Percentiles rank a stretch among this genome's conserved stretches.
phyloP scores from a whole-genome alignment of 2,797 vertebrate genomes.

The Hippopotamyrus pictus region DNA sequence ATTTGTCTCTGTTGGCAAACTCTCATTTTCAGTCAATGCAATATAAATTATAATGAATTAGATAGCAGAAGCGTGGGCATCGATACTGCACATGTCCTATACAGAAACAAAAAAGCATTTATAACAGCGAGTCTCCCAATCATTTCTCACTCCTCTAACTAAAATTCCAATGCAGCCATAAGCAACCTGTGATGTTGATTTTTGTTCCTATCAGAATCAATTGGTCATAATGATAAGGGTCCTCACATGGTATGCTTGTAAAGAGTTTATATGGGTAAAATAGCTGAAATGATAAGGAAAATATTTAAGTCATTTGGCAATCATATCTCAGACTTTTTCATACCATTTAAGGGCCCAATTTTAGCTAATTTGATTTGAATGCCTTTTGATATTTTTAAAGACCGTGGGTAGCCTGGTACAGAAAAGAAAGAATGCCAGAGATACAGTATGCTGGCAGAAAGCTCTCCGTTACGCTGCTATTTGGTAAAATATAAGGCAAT shows the following conservation, averaged over 20 bases:
- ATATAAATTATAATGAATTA: neutral
- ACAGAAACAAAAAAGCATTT: neutral
- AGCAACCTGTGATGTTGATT: neutral
- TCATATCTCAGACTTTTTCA: neutral
- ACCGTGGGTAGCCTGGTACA: neutral
- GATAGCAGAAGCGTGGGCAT: neutral
- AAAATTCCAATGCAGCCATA: neutral
- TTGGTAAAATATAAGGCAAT: neutral
- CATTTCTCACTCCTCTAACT: neutral
- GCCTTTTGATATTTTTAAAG: neutral
- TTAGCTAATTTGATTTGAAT: neutral
- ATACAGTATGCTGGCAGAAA: neutral
- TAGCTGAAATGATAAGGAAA: neutral
- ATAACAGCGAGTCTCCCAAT: neutral
- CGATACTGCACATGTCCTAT: neutral
- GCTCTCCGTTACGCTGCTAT: neutral
- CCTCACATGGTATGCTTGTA: neutral
- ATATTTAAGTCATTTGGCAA: neutral
- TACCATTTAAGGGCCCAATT: neutral
- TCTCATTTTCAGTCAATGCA: neutral
- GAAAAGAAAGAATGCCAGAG: neutral
- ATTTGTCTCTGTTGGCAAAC: neutral
- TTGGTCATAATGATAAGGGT: neutral
- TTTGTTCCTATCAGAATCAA: neutral
- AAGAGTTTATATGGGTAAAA: neutral